Evolutionary conservation across 2,113 vertebrate species (phyloP).

Genomic region (Xiphophorus maculatus): DNA sequence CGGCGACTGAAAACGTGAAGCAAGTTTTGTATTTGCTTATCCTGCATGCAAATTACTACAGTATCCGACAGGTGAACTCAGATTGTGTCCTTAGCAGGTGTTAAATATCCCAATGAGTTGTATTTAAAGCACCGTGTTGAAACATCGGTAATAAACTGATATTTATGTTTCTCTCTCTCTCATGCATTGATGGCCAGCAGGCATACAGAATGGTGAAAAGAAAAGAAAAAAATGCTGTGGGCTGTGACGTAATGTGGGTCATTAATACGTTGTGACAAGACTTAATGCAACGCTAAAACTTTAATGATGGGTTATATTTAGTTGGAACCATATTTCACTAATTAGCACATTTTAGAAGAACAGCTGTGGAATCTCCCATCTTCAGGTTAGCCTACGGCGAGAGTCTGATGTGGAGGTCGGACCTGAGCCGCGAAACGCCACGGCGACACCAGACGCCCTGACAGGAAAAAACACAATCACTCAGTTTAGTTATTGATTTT

Average conservation of each 20-base stretch:
- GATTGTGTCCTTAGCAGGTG: neutral
- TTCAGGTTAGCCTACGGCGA: slow-evolving; percentile 51
- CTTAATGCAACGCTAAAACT: slow-evolving; percentile 60
- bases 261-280: slow-evolving; percentile 44
- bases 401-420: slow-evolving; percentile 36
- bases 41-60: neutral
- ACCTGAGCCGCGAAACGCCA: slow-evolving; percentile 32
- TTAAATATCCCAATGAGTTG: neutral
- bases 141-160: neutral
- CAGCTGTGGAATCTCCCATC: slow-evolving; percentile 66
- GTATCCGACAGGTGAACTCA: neutral
- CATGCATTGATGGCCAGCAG: neutral
- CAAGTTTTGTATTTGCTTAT: neutral
- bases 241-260: slow-evolving; percentile 39
- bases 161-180: too few species aligned
- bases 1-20: neutral
- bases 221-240: slow-evolving; percentile 21
- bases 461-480: neutral
- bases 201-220: slow-evolving; percentile 16
- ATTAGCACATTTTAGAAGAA: slow-evolving; percentile 61
- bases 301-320: slow-evolving; percentile 66
- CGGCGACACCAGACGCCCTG: neutral
- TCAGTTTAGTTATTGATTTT: neutral
- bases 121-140: neutral
- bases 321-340: slow-evolving; percentile 51